Evolutionary conservation across 2,888 invertebrate species (phyloP).

Genomic region (Andrena dorsata): DNA sequence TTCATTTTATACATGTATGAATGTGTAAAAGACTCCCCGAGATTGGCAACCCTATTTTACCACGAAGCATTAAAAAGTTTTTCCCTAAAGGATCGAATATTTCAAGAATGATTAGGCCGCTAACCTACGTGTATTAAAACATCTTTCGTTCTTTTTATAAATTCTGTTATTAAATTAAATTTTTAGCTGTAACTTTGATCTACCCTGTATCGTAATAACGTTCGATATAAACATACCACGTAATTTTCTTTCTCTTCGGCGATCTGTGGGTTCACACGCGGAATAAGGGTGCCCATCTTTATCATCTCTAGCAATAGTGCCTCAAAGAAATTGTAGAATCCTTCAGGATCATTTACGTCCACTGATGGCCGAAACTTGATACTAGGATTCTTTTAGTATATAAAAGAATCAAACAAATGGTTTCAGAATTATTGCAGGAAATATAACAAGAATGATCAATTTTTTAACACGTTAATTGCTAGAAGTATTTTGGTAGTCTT

Average conservation of each 20-base stretch:
- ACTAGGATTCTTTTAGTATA: slow-evolving; percentile 88
- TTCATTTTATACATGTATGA: too few species aligned
- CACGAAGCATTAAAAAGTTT: too few species aligned
- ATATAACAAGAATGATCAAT: not conserved
- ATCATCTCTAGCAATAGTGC: slow-evolving; percentile 92
- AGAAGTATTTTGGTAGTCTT: not conserved
- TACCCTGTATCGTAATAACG: not conserved
- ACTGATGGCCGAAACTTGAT: slow-evolving; percentile 92
- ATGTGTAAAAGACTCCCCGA: too few species aligned
- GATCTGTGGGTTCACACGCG: slow-evolving; percentile 85
- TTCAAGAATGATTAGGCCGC: too few species aligned
- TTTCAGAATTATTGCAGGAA: not conserved
- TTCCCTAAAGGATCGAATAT: too few species aligned
- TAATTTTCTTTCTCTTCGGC: slow-evolving; percentile 75
- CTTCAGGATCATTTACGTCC: slow-evolving; percentile 88
- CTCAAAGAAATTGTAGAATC: slow-evolving; percentile 89
- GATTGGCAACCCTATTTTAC: too few species aligned
- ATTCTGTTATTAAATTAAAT: too few species aligned
- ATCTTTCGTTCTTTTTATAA: too few species aligned
- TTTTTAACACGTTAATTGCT: not conserved
- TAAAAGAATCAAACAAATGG: slow-evolving; percentile 80
- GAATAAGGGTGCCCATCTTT: slow-evolving; percentile 90
- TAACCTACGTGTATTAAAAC: too few species aligned
- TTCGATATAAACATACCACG: slow-evolving; percentile 72
- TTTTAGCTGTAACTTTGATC: too few species aligned